Evolutionary conservation across 2,888 invertebrate species (phyloP), one percentile per base, ranked within the genome.

Genomic region (Adelognathus sp.): DNA sequence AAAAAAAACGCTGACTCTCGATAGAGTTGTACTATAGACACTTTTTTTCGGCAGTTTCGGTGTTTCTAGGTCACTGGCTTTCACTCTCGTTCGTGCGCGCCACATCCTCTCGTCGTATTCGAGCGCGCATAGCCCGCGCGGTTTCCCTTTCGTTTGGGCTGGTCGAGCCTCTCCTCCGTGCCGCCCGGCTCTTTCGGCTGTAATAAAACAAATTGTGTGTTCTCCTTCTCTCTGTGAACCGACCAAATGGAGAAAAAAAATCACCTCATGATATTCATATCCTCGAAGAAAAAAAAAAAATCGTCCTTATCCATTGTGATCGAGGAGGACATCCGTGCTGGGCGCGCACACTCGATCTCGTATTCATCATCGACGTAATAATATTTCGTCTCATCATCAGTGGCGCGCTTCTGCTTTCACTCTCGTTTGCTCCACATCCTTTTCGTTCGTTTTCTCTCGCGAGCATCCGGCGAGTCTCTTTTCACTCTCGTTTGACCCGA

Each of bases 51-150:
- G 75, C 74, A 77, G 70, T 86, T 86, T 85, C 84, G n/a, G 86
- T 82, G 85, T 89, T 90, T 89, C 87, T 90, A 86, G 90, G 90
- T 89, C 90, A 89, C 82, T 80, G 85, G 85, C 90, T 90, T 90
- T 90, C 90, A 89, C 90, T 91, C 90, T 88, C 87, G 83, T 84
- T 84, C 78, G 75, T 77, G 58, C 79, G 80, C 76, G 64, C 81
- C 78, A 72, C 81, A 83, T 79, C 79, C 82, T 82, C 81, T 81
- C 81, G 76, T 79, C 61, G 33, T 52, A 44, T 67, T 69, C 46
- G 54, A 44, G 52, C 39, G 16, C 61, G 41, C 21, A 14, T 36
- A 9, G 50, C 64, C 33, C 76, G 79, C n/a, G n/a, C n/a, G n/a
- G n/a, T 81, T 81, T 83, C 83, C 81, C 81, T 83, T 78, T 80